Evolutionary conservation across 2,113 vertebrate genomes (phyloP).

Genomic region (Pluvianellus socialis): DNA sequence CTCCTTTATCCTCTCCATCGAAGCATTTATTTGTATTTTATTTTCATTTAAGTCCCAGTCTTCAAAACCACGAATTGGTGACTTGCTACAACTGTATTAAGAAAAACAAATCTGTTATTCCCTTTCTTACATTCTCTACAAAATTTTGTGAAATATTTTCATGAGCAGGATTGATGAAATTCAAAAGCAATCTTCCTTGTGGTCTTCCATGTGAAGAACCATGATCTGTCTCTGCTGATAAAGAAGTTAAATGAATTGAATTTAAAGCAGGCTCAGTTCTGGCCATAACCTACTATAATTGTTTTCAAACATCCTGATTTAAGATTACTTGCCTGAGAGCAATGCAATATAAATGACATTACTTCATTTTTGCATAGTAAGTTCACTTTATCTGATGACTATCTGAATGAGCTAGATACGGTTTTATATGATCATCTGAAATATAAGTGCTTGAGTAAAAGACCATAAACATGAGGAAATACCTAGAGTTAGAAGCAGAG

Average conservation of each 20-base stretch:
- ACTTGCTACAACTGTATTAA: background rate
- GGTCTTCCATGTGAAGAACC: background rate
- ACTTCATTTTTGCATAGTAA: background rate
- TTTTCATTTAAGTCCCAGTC: conserved; percentile 9
- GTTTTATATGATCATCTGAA: background rate
- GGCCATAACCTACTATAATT: background rate
- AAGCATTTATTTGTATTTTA: background rate
- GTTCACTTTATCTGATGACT: background rate
- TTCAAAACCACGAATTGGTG: background rate
- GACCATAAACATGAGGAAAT: background rate
- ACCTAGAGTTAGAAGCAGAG: background rate
- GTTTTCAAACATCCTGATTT: background rate
- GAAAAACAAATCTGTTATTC: background rate
- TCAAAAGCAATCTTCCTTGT: background rate
- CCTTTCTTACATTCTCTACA: background rate
- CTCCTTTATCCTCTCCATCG: background rate
- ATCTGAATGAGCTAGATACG: background rate
- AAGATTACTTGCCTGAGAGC: background rate
- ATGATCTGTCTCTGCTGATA: background rate
- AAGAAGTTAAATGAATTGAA: background rate
- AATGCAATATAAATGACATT: background rate
- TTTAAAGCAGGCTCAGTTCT: background rate
- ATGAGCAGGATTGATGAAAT: background rate
- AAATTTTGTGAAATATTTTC: background rate
- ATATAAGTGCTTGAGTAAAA: background rate